Percentiles rank a stretch among this genome's conserved stretches.
Evolutionary conservation across 1,140 invertebrate species (phyloP).

Genomic region (Eumaeus atala): DNA sequence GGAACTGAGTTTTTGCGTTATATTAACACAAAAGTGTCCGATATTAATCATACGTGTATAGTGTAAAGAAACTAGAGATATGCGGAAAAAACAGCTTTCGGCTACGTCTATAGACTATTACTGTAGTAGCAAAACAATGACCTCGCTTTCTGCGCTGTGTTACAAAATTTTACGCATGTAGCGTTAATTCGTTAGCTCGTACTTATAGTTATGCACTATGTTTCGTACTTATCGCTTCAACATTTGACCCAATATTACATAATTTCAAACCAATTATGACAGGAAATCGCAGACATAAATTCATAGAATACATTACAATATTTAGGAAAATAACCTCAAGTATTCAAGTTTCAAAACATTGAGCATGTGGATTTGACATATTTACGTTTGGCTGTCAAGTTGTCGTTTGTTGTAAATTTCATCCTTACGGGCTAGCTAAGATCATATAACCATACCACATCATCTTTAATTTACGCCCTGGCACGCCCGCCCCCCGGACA

Average conservation of each 20-base stretch:
- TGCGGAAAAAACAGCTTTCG: neutral
- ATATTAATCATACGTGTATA: conserved; percentile 34
- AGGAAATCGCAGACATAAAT: conserved; percentile 26
- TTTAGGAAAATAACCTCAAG: conserved; percentile 32
- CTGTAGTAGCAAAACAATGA: conserved; percentile 33
- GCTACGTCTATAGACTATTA: conserved; percentile 25
- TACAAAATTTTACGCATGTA: neutral
- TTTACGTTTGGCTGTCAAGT: neutral
- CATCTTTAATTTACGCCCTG: too few relatives aligned
- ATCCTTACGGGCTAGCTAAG: too few relatives aligned
- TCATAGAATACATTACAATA: conserved; percentile 11
- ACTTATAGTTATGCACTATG: neutral
- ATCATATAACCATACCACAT: too few relatives aligned
- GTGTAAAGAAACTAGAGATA: neutral
- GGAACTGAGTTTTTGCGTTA: conserved; percentile 34
- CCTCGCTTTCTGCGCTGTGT: conserved; percentile 21
- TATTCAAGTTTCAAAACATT: neutral
- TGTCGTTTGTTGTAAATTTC: too few relatives aligned
- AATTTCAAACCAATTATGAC: conserved; percentile 27
- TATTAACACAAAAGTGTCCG: conserved; percentile 32
- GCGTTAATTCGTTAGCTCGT: neutral
- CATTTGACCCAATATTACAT: conserved; percentile 40
- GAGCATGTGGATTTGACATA: conserved; percentile 1
- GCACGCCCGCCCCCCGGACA: too few relatives aligned
- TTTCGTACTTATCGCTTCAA: conserved; percentile 16